Evolutionary conservation across 2,797 vertebrate genomes (phyloP).

Genomic region (Cichlasoma orientale): DNA sequence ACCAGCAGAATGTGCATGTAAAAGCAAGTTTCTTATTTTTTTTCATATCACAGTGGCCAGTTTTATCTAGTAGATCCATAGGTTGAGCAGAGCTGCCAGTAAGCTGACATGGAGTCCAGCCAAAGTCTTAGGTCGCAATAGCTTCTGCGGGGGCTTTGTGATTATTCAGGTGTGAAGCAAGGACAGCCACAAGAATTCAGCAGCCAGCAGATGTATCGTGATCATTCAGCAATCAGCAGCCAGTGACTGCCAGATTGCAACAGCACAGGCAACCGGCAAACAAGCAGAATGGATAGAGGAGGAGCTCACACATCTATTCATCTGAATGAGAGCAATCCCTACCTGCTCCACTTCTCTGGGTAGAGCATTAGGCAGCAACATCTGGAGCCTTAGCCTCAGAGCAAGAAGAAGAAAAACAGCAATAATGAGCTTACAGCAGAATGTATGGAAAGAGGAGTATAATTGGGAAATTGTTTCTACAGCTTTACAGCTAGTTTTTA

Average conservation of each 20-base stretch:
- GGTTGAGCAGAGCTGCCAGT: constrained; percentile 43
- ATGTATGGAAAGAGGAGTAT: constrained; percentile 10
- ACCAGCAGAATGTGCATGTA: not conserved
- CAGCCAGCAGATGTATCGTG: constrained; percentile 43
- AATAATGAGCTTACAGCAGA: constrained; percentile 34
- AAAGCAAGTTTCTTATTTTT: constrained; percentile 19
- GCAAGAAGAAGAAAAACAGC: constrained; percentile 12
- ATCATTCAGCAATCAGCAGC: constrained; percentile 42
- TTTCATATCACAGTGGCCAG: constrained; percentile 19
- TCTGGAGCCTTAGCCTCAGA: constrained; percentile 38
- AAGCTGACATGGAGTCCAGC: constrained; percentile 20
- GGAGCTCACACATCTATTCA: constrained; percentile 23
- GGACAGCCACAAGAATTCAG: constrained; percentile 35
- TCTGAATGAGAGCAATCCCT: constrained; percentile 25
- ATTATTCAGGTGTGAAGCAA: constrained; percentile 35
- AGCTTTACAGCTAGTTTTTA: constrained; percentile 29
- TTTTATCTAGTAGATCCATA: constrained; percentile 24
- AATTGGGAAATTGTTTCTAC: constrained; percentile 33
- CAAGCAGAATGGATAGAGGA: not conserved
- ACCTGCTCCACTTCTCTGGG: constrained; percentile 18
- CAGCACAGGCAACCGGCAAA: not conserved
- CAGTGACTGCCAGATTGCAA: constrained; percentile 24
- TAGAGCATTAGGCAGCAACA: constrained; percentile 27
- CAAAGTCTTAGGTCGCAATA: constrained; percentile 35
- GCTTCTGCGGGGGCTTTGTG: constrained; percentile 41